Evolutionary conservation across 2,113 vertebrate species (phyloP), one percentile per base, ranked within the genome.

Genomic region (Lagopus leucura): DNA sequence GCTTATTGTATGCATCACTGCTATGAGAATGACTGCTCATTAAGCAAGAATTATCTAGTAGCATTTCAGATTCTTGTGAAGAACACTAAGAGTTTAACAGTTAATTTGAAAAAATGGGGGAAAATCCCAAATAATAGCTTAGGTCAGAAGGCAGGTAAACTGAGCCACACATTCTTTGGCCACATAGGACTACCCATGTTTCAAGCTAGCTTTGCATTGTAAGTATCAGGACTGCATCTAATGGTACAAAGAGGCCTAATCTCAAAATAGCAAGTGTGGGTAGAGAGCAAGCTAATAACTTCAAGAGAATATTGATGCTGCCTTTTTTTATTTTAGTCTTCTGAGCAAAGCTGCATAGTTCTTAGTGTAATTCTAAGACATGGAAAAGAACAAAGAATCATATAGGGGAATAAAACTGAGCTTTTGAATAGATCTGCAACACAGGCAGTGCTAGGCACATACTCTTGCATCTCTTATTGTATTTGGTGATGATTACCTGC

Each of bases 181-280:
- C 15, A 12, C 10, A 6, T 0, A 48, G 30, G 13, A 20, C 40
- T 70, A 9, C 11, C 47, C 21, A 36, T 0, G 1, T 60, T 24
- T 9, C 2, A 0, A 9, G 30, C 30, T 60, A 45, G 13, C 16
- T 42, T 63, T 79, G 21, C 24, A 13, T 67, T 48, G 3, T 48
- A 40, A 11, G 2, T 28, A 17, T 3, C 8, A 63, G 34, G 67
- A 18, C 34, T 69, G 40, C 30, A n/a, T 63, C 14, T 88, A 11
- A 28, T 38, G 66, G 28, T 45, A 73, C 17, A 10, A 48, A 67
- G 60, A 66, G 13, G 13, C 43, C 43, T 73, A 79, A 67, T 8
- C 32, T 13, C 25, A 63, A 67, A 57, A 43, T 11, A 63, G 27
- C 47, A 74, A 32, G 15, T 69, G 25, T n/a, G 32, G 24, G 20